Conservation (phyloP, 1,140 invertebrate species). For the Caenorhabditis latens region DNA sequence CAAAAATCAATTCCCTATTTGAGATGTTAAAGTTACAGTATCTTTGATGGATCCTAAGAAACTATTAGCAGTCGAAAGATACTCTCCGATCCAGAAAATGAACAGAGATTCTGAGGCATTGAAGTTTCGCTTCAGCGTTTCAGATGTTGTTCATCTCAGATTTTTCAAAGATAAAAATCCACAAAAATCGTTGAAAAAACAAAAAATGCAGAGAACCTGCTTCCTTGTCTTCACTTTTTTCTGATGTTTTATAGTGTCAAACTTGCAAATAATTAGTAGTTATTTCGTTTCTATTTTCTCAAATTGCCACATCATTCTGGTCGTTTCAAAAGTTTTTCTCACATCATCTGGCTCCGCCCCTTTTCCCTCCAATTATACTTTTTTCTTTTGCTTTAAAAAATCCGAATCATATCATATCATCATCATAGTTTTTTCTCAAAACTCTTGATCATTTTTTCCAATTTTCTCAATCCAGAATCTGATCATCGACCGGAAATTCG, state of each 20-base stretch:
- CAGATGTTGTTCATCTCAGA: too few relatives aligned
- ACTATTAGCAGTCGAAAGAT: too few relatives aligned
- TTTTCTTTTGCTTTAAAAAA: background rate
- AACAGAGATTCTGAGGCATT: too few relatives aligned
- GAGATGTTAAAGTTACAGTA: too few relatives aligned
- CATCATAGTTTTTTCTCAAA: too few relatives aligned
- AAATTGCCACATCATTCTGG: conserved; percentile 28
- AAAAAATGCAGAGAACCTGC: background rate
- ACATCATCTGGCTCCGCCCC: conserved; percentile 22
- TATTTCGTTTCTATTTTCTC: conserved; percentile 28
- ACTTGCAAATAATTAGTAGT: conserved; percentile 1
- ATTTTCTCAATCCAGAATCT: background rate
- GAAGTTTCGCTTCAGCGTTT: too few relatives aligned
- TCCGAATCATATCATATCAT: too few relatives aligned
- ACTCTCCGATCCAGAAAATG: too few relatives aligned
- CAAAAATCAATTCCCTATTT: too few relatives aligned
- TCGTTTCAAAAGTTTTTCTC: conserved; percentile 17
- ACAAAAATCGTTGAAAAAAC: background rate
- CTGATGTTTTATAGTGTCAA: background rate
- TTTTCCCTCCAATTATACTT: conserved; percentile 5
- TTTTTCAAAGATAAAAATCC: too few relatives aligned
- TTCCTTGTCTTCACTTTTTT: background rate
- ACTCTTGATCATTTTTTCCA: background rate
- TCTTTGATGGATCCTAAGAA: too few relatives aligned
- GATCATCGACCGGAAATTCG: conserved; percentile 5